Percentiles rank a stretch among this genome's conserved stretches.
These are phyloP conservation scores for Junonia oenone DNA, from an alignment of 2,888 invertebrate genomes.

Conservation along the genomic window DNA sequence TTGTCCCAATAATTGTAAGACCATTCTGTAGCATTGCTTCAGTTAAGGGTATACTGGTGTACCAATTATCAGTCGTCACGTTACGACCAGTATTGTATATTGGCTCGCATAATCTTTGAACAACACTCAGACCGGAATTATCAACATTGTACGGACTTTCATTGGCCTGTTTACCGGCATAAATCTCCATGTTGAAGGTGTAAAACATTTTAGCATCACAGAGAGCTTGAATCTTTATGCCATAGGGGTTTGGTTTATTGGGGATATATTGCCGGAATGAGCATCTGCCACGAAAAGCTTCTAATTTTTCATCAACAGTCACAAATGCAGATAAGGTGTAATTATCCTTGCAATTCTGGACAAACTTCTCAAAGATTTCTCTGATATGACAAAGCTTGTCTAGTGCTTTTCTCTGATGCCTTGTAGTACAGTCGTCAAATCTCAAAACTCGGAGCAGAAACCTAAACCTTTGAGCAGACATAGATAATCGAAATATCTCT, in stretches of 20 bases:
- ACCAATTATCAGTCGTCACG: neutral
- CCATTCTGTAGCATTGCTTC: neutral
- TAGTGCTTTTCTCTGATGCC: neutral
- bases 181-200: neutral
- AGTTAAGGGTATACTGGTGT: neutral
- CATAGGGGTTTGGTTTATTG: neutral
- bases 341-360: neutral
- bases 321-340: neutral
- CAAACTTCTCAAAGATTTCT: neutral
- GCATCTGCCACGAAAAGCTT: neutral
- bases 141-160: neutral
- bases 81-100: neutral
- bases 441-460: neutral
- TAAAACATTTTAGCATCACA: neutral
- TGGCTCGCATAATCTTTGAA: neutral
- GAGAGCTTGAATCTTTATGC: neutral
- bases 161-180: neutral
- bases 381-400: neutral
- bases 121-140: neutral
- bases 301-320: neutral
- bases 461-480: neutral
- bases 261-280: neutral
- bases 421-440: neutral
- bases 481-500: neutral
- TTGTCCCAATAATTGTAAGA: neutral